These are phyloP conservation scores for Rhagonycha fulva DNA, from an alignment of 2,888 invertebrate species.

Conservation along the genomic window DNA sequence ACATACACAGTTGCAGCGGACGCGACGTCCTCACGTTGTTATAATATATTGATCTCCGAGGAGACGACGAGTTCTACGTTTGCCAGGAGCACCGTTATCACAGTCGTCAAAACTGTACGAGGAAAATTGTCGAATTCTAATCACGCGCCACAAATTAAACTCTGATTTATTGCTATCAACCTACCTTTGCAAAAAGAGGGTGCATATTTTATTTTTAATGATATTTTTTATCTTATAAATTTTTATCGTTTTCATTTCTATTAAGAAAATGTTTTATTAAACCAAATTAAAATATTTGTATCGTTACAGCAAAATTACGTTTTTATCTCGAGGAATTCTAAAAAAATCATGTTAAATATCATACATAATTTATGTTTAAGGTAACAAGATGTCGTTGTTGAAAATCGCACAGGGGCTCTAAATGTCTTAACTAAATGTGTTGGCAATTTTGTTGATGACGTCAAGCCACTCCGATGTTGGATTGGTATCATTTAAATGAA, in stretches of 20 bases:
- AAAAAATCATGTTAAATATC: slow-evolving; percentile 7
- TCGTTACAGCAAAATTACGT: background rate
- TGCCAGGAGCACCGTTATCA: slow-evolving; percentile 32
- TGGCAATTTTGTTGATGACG: slow-evolving; percentile 40
- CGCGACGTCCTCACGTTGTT: slow-evolving; percentile 28
- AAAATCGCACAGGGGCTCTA: slow-evolving; percentile 22
- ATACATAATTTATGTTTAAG: slow-evolving; percentile 40
- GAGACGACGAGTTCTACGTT: slow-evolving; percentile 21
- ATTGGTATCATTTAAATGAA: slow-evolving; percentile 40
- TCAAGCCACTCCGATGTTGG: slow-evolving; percentile 35
- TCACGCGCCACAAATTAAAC: slow-evolving; percentile 48
- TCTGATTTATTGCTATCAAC: slow-evolving; percentile 49
- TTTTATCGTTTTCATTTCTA: background rate
- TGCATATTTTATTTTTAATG: slow-evolving; percentile 40
- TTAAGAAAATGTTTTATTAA: background rate
- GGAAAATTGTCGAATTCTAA: slow-evolving; percentile 47
- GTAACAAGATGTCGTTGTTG: slow-evolving; percentile 24
- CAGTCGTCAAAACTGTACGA: slow-evolving; percentile 35
- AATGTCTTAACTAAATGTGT: slow-evolving; percentile 35
- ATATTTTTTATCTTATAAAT: background rate
- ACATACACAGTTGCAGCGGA: slow-evolving; percentile 30
- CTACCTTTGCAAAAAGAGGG: slow-evolving; percentile 40
- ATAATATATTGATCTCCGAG: slow-evolving; percentile 31
- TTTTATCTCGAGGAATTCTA: background rate
- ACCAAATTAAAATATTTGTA: background rate